phyloP scores from a whole-genome alignment of 1,140 invertebrate genomes.

The Drosophila miranda region DNA sequence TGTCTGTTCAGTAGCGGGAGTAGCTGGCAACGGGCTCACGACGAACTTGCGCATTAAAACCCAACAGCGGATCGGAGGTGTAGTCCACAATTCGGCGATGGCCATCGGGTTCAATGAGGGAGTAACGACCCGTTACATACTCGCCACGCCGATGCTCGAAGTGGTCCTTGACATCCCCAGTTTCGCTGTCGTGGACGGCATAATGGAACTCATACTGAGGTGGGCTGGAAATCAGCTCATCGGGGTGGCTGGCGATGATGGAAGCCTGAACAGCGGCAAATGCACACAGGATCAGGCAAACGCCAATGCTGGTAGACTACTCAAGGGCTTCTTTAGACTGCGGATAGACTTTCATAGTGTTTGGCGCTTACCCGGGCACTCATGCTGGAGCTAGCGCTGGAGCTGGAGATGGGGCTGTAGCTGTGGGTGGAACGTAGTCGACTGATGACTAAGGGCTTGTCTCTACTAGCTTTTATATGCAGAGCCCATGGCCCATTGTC shows the following conservation, averaged over 20 bases:
- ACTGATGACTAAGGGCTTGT: constrained; percentile 48
- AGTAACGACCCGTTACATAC: constrained; percentile 81
- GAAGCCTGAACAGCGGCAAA: constrained; percentile 42
- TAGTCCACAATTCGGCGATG: constrained; percentile 82
- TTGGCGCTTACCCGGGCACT: constrained; percentile 45
- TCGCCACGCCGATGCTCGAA: constrained; percentile 85
- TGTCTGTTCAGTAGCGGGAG: constrained; percentile 27
- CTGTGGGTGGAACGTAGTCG: constrained; percentile 9
- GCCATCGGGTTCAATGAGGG: constrained; percentile 82
- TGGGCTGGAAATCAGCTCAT: constrained; percentile 82
- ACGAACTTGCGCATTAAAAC: constrained; percentile 82
- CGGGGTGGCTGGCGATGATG: constrained; percentile 53
- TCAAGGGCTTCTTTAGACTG: not conserved
- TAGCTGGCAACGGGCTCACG: constrained; percentile 50
- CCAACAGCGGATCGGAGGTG: constrained; percentile 79
- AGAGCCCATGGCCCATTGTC: constrained; percentile 51
- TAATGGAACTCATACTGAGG: constrained; percentile 86
- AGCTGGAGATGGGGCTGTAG: not conserved
- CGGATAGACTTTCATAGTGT: not conserved
- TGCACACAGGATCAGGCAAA: constrained; percentile 44
- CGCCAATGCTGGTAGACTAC: constrained; percentile 25
- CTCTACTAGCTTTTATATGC: constrained; percentile 48
- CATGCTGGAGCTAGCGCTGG: constrained; percentile 31
- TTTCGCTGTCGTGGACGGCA: constrained; percentile 86
- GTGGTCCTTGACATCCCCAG: constrained; percentile 87